Evolutionary conservation across 2,888 invertebrate species (phyloP).

Genomic region (Baronia brevicornis): DNA sequence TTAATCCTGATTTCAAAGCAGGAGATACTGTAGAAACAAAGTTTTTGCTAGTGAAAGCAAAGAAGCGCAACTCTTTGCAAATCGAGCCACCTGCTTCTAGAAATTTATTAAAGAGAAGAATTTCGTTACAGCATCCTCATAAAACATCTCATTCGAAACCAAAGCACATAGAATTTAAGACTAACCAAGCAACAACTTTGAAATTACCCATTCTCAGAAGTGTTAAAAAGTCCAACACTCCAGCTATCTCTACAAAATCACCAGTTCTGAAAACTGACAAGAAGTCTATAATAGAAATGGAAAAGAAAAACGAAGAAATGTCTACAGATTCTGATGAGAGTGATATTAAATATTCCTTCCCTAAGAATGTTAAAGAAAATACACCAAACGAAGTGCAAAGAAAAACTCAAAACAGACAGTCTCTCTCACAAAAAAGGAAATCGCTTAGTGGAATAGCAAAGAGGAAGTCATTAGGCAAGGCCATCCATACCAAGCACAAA

Average conservation of each 20-base stretch:
- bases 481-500: constrained; percentile 33
- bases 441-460: constrained; percentile 50
- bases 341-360: constrained; percentile 66
- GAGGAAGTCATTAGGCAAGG: constrained; percentile 50
- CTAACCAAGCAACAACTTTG: constrained; percentile 16
- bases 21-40: constrained; percentile 40
- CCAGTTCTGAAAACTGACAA: constrained; percentile 1
- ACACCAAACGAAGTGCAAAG: constrained; percentile 13
- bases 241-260: constrained; percentile 10
- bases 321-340: constrained; percentile 63
- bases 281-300: constrained; percentile 34
- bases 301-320: too few species aligned
- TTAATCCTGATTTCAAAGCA: constrained; percentile 52
- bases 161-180: constrained; percentile 37
- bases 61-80: constrained; percentile 57
- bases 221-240: constrained; percentile 30
- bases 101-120: constrained; percentile 51
- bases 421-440: constrained; percentile 45
- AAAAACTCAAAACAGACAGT: constrained; percentile 36
- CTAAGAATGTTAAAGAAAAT: constrained; percentile 27
- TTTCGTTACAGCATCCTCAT: constrained; percentile 55
- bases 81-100: constrained; percentile 59
- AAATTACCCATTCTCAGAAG: too few species aligned
- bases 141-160: constrained; percentile 54
- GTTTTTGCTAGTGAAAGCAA: constrained; percentile 55